Percentiles rank a stretch among this genome's conserved stretches.
phyloP scores from a whole-genome alignment of 1,140 invertebrate species.

The Aphis craccivora region DNA sequence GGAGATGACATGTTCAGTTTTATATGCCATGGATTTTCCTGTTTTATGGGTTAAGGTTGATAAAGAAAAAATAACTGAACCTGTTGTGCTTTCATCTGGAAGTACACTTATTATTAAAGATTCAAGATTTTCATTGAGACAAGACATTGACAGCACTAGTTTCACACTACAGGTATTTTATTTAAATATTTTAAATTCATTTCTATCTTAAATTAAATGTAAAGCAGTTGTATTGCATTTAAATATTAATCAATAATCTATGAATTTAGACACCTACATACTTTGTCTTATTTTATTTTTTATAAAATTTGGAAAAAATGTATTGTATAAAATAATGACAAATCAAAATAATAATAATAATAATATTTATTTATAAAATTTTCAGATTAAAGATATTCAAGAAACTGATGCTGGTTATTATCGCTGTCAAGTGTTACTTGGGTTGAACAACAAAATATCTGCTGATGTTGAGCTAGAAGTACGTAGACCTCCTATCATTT shows the following conservation, averaged over 20 bases:
- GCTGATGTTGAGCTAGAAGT: constrained; percentile 87
- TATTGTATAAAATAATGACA: no score
- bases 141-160: constrained; percentile 79
- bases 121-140: constrained; percentile 84
- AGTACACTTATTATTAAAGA: constrained; percentile 85
- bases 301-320: constrained; percentile 55
- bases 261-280: fast-evolving
- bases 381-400: constrained; percentile 90
- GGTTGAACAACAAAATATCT: constrained; percentile 74
- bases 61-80: constrained; percentile 67
- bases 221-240: not conserved
- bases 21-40: constrained; percentile 85
- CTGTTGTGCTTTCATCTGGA: constrained; percentile 79
- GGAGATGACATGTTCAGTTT: constrained; percentile 87
- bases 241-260: not conserved
- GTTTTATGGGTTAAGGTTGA: constrained; percentile 83
- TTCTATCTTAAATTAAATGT: not conserved
- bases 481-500: constrained; percentile 86
- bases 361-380: not conserved
- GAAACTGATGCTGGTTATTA: constrained; percentile 91
- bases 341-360: no score
- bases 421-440: constrained; percentile 85
- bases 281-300: not conserved
- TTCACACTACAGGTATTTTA: constrained; percentile 78
- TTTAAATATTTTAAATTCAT: not conserved